Base-by-base conservation (phyloP, 2,797 vertebrate genomes). In the Phylloscopus collybita region DNA sequence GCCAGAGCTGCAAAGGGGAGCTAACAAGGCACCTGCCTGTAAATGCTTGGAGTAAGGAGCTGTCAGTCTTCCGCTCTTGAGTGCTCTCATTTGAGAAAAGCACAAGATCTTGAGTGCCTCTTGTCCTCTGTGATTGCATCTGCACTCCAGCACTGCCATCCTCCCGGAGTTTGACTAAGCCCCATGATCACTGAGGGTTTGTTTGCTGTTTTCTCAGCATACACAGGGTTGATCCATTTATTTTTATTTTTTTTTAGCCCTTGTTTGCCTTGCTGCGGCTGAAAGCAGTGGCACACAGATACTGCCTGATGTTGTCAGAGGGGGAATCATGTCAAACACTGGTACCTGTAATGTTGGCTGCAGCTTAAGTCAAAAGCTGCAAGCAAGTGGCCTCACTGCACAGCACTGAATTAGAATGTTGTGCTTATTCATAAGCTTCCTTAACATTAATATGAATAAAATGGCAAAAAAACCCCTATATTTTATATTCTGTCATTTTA, bases 41-140 rank as follows among this genome's bases (percentile, higher is more conserved):
- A 11, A 42, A 59, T 6, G 36, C 81, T 51, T 32, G 51, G 10
- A 74, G 66, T 30, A 11, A 95, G 80, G 79, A 79, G 59, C 85
- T 94, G 95, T 74, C 92, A 92, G 70, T 93, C 91, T 88, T 38
- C 54, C 4, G 8, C 66, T 75, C 82, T 30, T 5, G 66, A 96
- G 95, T 29, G 18, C 91, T 79, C 88, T 90, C 73, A 27, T 70
- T 88, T 84, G 91, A 92, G 78, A 79, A 70, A 88, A 96, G 89
- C 80, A 70, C 70, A 45, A 73, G 88, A 69, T 88, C 92, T 91
- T 17, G 90, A 97, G 91, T 92, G 87, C 92, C 90, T 96, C 92
- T 96, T 96, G 87, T 97, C 91, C 87, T 51, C 82, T 49, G 85
- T 80, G 94, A 96, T 84, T 96, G 85, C 92, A 95, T 84, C 95